Evolutionary conservation across 2,888 invertebrate species (phyloP), one percentile per base, ranked within the genome.

Genomic region (Carterocephalus palaemon): DNA sequence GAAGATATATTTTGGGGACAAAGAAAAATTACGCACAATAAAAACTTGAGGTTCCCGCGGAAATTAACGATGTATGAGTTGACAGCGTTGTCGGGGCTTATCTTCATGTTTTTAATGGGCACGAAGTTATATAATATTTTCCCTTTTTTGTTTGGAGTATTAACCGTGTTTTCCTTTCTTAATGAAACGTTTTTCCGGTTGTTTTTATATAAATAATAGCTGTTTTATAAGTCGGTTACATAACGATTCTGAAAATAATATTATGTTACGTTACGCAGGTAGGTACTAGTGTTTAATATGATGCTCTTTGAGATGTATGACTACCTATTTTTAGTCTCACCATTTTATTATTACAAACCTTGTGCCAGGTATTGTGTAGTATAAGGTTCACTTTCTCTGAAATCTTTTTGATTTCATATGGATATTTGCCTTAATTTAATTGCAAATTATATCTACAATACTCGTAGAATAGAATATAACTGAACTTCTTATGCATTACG

Each of bases 21-120:
- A 53, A 50, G 64, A 75, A 75, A 79, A 77, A 78, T 75, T 74
- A 65, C 70, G 58, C 57, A 73, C 74, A 75, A 77, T 77, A 81
- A 82, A 83, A 84, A 80, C 68, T 74, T 67, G 77, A 78, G 60
- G 73, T 65, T 71, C 63, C 62, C 60, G 60, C 62, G 56, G n/a
- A 79, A 81, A 84, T 84, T 83, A 83, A 83, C 82, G 82, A 83
- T 75, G 79, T 80, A 70, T 62, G 71, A 75, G 81, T 78, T 77
- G 83, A 82, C 82, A 79, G 81, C 52, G 53, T 57, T 62, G 59
- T 60, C 62, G 64, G 61, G 63, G 76, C 79, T 82, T 82, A 83
- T 83, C 82, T 81, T 59, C 59, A 59, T 59, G 57, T 63, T 70
- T n/a, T 76, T 78, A 80, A 76, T 75, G 77, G 70, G 55, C 55